Conservation (phyloP, 2,888 invertebrate genomes). For the Ceriagrion tenellum region DNA sequence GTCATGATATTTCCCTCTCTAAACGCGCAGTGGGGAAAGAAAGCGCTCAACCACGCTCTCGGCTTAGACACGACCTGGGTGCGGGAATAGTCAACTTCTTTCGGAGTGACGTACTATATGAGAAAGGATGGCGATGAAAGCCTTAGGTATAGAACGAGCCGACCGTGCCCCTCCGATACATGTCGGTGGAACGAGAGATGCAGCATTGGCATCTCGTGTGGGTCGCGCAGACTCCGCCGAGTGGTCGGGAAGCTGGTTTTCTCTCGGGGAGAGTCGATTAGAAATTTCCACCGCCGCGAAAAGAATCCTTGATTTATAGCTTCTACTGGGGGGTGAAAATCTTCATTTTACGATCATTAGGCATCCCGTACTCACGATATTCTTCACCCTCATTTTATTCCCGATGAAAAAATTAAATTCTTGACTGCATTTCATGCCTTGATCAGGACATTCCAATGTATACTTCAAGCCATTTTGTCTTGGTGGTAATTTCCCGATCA, state of each 20-base stretch:
- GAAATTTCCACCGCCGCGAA: background rate
- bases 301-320: background rate
- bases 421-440: background rate
- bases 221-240: background rate
- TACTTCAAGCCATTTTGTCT: no score
- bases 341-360: background rate
- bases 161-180: background rate
- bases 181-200: background rate
- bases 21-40: background rate
- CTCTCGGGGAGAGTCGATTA: background rate
- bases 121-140: background rate
- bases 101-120: background rate
- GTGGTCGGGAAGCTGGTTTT: no score
- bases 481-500: no score
- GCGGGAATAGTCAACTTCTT: background rate
- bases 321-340: background rate
- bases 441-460: background rate
- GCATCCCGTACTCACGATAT: background rate
- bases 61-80: background rate
- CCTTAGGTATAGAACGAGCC: background rate
- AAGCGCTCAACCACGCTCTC: background rate
- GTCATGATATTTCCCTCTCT: no score
- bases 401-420: background rate
- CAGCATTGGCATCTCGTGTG: background rate
- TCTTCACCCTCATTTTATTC: background rate